Evolutionary conservation across 2,888 invertebrate species (phyloP).

Genomic region (Drosophila maculinotata): DNA sequence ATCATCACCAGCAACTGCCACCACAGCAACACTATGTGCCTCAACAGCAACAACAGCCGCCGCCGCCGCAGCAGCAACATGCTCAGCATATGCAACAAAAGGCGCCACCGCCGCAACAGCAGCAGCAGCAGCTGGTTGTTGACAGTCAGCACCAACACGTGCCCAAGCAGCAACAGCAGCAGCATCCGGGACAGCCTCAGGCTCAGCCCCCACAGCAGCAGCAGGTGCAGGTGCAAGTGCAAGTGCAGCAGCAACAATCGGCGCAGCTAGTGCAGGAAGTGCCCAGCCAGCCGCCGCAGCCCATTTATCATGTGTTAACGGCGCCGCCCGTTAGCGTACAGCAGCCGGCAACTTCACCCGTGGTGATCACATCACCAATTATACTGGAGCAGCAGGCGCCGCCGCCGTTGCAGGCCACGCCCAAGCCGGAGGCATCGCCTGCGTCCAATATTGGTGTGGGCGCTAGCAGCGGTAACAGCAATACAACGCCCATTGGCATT

Average conservation of each 20-base stretch:
- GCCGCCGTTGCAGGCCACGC: conserved; percentile 56
- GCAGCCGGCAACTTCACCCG: conserved; percentile 76
- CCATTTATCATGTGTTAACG: conserved; percentile 67
- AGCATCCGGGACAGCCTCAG: conserved; percentile 61
- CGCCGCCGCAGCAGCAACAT: conserved; percentile 57
- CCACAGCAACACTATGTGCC: conserved; percentile 80
- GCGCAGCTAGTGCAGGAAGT: conserved; percentile 52
- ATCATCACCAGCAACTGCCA: conserved; percentile 72
- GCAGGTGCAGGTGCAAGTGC: conserved; percentile 46
- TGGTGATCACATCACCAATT: conserved; percentile 67
- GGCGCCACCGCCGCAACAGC: conserved; percentile 45
- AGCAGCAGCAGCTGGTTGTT: conserved; percentile 47
- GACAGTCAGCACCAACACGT: conserved; percentile 69
- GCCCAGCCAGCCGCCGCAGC: conserved; percentile 52
- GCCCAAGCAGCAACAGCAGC: conserved; percentile 71
- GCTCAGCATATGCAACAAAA: conserved; percentile 63
- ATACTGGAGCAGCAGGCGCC: conserved; percentile 65
- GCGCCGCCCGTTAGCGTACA: conserved; percentile 55
- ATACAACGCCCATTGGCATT: conserved; percentile 13
- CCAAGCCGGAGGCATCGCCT: conserved; percentile 60
- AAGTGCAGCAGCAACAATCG: conserved; percentile 30
- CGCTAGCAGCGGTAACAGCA: too few species aligned
- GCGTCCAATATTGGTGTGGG: conserved; percentile 42
- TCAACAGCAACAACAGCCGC: conserved; percentile 62
- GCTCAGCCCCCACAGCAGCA: conserved; percentile 43